phyloP scores from a whole-genome alignment of 2,888 invertebrate species.

The Temnothorax rugatulus region DNA sequence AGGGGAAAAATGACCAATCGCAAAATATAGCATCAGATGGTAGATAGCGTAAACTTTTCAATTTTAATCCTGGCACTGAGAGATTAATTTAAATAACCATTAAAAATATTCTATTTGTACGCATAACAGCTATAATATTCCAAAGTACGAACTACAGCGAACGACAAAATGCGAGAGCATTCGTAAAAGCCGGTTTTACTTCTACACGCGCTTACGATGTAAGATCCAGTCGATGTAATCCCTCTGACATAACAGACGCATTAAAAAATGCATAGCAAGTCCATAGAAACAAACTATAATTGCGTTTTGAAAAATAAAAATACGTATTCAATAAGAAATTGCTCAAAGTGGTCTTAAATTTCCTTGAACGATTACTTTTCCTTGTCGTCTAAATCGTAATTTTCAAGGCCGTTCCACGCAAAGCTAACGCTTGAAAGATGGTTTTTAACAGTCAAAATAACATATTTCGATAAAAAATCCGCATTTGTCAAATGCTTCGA shows the following conservation, averaged over 20 bases:
- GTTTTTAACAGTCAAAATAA: neutral
- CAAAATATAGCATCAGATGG: conserved; percentile 2
- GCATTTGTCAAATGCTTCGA: neutral
- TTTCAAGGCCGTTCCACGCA: neutral
- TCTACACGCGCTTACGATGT: neutral
- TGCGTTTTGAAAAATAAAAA: conserved; percentile 37
- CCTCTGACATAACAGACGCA: neutral
- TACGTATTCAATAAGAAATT: conserved; percentile 33
- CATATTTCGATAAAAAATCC: neutral
- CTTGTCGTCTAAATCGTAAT: conserved; percentile 2
- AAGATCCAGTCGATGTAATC: conserved; percentile 34
- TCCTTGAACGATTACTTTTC: conserved; percentile 22
- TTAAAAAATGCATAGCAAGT: conserved; percentile 1
- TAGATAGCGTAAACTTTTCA: conserved; percentile 19
- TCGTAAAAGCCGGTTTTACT: conserved; percentile 31
- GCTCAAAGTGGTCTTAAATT: conserved; percentile 35
- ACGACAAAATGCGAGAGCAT: neutral
- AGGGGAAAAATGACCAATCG: conserved; percentile 24
- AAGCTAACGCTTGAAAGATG: neutral
- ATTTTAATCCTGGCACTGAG: neutral
- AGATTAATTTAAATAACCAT: conserved; percentile 9
- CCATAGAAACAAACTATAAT: conserved; percentile 10
- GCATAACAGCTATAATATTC: neutral
- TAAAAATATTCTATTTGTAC: conserved; percentile 22
- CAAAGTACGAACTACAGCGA: neutral